These are phyloP conservation scores for Drymodes brunneopygia DNA, from an alignment of 2,113 vertebrate species.

Conservation along the genomic window DNA sequence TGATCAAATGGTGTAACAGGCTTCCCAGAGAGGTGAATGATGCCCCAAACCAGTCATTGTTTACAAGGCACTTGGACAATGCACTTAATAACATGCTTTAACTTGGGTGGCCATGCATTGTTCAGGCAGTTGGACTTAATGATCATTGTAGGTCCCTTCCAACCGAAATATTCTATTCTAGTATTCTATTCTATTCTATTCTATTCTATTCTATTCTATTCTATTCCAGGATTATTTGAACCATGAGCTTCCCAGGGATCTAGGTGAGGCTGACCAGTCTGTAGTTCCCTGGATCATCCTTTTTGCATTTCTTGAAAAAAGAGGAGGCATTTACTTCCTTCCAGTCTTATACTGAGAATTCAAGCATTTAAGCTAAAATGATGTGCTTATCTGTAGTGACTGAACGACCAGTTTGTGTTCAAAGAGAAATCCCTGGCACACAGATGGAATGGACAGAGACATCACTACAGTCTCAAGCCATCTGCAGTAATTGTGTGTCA, in stretches of 20 bases:
- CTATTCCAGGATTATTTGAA: background rate
- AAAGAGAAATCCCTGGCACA: background rate
- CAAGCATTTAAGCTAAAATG: background rate
- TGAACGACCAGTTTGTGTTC: background rate
- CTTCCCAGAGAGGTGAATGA: background rate
- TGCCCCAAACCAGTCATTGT: background rate
- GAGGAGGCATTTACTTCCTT: background rate
- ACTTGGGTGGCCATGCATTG: background rate
- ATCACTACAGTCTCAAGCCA: background rate
- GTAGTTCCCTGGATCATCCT: background rate
- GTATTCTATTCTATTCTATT: background rate
- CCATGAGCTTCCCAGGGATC: background rate
- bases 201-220: background rate
- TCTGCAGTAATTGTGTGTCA: background rate
- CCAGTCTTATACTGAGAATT: background rate
- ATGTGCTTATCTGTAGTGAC: background rate
- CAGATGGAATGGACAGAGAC: background rate
- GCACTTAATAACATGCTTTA: background rate
- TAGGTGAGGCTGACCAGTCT: background rate
- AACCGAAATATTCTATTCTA: background rate
- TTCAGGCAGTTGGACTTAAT: background rate
- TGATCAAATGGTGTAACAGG: background rate
- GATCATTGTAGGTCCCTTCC: background rate
- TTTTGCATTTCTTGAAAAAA: background rate
- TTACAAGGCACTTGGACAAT: background rate